These are phyloP conservation scores for Osedax fenrisi DNA, from an alignment of 2,888 invertebrate genomes.

Conservation along the genomic window DNA sequence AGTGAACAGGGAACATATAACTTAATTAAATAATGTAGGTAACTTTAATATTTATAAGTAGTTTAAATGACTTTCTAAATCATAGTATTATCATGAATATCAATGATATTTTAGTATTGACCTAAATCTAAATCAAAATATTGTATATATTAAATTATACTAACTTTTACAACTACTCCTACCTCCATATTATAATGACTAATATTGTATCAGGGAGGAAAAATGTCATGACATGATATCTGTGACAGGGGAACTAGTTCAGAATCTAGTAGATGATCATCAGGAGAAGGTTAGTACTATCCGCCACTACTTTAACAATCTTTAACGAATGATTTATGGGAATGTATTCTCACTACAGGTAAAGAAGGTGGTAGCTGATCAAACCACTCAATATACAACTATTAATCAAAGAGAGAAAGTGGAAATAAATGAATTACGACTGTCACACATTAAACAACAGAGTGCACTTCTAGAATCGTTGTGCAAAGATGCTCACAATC, in stretches of 20 bases:
- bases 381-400: conserved; percentile 85
- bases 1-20: no score
- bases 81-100: no score
- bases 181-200: background rate
- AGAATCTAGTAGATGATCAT: conserved; percentile 42
- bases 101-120: no score
- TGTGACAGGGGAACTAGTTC: conserved; percentile 41
- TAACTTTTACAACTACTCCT: no score
- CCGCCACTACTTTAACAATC: no score
- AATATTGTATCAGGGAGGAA: conserved; percentile 36
- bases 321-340: no score
- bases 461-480: conserved; percentile 83
- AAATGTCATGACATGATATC: conserved; percentile 39
- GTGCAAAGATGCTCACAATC: conserved; percentile 70
- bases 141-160: no score
- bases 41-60: no score
- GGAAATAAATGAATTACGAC: conserved; percentile 66
- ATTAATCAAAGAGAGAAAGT: conserved; percentile 68
- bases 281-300: conserved; percentile 39
- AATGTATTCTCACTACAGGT: conserved; percentile 45
- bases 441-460: conserved; percentile 63
- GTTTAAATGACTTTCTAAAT: no score
- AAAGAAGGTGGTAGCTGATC: conserved; percentile 67
- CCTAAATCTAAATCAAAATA: no score
- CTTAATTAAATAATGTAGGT: no score